phyloP scores from a whole-genome alignment of 2,113 vertebrate genomes.

The Ia io region DNA sequence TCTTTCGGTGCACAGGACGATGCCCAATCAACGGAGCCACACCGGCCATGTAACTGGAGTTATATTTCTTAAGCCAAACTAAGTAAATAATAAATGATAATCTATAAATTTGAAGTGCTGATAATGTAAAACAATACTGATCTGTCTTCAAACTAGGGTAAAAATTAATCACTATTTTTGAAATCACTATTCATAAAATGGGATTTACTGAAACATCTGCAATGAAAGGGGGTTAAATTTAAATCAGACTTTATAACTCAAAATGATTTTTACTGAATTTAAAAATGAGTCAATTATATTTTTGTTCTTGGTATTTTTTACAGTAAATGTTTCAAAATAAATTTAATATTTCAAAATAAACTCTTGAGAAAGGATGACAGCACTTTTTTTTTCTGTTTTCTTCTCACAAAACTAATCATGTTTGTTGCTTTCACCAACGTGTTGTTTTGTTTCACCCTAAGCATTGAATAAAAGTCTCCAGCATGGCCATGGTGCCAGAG shows the following conservation, averaged over 20 bases:
- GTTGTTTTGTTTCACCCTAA: neutral
- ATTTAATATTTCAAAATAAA: slow-evolving; percentile 1
- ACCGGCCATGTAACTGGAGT: neutral
- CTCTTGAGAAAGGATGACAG: neutral
- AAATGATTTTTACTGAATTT: slow-evolving; percentile 37
- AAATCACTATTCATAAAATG: neutral
- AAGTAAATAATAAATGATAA: neutral
- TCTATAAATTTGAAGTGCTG: neutral
- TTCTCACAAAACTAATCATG: neutral
- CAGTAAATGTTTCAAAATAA: slow-evolving; percentile 9
- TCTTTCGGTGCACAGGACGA: too few relatives aligned
- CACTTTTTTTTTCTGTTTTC: neutral
- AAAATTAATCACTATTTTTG: neutral
- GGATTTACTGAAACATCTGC: neutral
- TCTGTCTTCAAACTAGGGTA: neutral
- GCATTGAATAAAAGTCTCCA: neutral
- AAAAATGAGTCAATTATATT: neutral
- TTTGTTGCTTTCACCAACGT: neutral
- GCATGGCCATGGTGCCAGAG: neutral
- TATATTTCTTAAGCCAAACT: slow-evolving; percentile 13
- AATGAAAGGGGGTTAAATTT: slow-evolving; percentile 24
- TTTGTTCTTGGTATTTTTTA: neutral
- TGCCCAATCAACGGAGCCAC: too few relatives aligned
- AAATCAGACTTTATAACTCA: slow-evolving; percentile 31
- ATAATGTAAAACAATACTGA: neutral